These are phyloP conservation scores for Microctenopoma lineatum DNA, from an alignment of 2,797 vertebrate species.

Conservation along the genomic window DNA sequence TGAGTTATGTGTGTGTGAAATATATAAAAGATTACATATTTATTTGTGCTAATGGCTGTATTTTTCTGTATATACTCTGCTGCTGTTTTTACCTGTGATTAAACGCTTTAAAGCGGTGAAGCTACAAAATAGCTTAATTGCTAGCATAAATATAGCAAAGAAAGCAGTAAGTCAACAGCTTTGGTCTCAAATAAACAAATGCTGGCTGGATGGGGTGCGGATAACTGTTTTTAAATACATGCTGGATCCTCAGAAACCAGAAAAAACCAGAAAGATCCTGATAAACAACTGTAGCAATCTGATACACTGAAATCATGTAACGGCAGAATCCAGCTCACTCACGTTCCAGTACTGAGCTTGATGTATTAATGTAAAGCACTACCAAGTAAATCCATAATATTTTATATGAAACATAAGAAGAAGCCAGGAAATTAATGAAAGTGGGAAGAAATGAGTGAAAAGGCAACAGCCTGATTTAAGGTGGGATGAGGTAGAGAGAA, in stretches of 20 bases:
- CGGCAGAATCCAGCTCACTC: conserved; percentile 9
- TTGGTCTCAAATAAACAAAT: conserved; percentile 24
- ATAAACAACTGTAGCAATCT: neutral
- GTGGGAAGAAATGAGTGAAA: conserved; percentile 30
- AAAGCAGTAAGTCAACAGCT: conserved; percentile 19
- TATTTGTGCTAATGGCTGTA: conserved; percentile 29
- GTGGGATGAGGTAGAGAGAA: conserved; percentile 54
- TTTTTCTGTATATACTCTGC: conserved; percentile 28
- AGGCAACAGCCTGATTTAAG: conserved; percentile 58
- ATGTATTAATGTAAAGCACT: conserved; percentile 27
- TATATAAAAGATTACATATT: neutral
- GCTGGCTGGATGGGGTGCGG: conserved; percentile 7
- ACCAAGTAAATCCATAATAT: conserved; percentile 27
- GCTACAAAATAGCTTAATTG: conserved; percentile 37
- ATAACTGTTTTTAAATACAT: conserved; percentile 15
- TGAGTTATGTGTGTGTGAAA: no score
- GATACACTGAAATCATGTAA: conserved; percentile 22
- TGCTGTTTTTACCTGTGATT: conserved; percentile 49
- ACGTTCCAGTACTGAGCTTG: conserved; percentile 29
- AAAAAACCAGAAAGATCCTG: conserved; percentile 4
- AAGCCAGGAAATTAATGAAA: conserved; percentile 43
- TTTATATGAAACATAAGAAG: conserved; percentile 47
- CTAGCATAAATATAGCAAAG: conserved; percentile 25
- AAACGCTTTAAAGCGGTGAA: conserved; percentile 33
- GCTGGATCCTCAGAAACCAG: neutral